phyloP scores from a whole-genome alignment of 2,797 vertebrate species.

The Gallirallus australis region DNA sequence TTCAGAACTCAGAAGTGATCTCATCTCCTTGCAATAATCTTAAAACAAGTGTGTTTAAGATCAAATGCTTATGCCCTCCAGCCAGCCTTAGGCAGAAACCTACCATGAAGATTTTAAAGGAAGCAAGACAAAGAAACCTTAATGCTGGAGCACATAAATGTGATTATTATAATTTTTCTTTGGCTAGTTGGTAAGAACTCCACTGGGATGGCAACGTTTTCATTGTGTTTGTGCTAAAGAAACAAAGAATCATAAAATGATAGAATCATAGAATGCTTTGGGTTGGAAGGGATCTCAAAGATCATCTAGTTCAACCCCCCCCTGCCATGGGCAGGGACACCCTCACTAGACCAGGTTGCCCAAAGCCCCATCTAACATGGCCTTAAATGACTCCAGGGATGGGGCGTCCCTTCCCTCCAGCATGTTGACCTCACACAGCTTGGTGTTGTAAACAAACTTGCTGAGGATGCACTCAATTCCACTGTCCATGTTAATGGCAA shows the following conservation, averaged over 20 bases:
- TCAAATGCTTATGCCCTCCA: neutral
- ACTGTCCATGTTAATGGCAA: too few relatives aligned
- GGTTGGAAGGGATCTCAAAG: too few relatives aligned
- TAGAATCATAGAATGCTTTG: too few relatives aligned
- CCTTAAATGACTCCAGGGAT: too few relatives aligned
- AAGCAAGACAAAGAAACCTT: neutral
- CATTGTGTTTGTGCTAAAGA: neutral
- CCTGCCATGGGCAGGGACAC: too few relatives aligned
- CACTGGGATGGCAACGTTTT: neutral
- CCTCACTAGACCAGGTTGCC: too few relatives aligned
- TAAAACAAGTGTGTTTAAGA: neutral
- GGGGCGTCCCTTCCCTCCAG: too few relatives aligned
- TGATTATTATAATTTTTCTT: neutral
- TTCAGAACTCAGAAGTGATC: neutral
- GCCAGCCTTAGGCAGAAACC: neutral
- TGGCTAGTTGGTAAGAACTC: neutral
- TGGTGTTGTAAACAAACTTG: too few relatives aligned
- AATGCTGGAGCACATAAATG: neutral
- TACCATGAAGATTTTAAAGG: neutral
- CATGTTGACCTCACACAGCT: too few relatives aligned
- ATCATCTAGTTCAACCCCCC: too few relatives aligned
- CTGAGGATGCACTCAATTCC: too few relatives aligned
- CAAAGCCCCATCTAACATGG: too few relatives aligned
- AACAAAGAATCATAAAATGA: neutral
- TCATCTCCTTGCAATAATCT: neutral